These are phyloP conservation scores for Pseudonaja textilis DNA, from an alignment of 2,113 vertebrate genomes.

Conservation along the genomic window DNA sequence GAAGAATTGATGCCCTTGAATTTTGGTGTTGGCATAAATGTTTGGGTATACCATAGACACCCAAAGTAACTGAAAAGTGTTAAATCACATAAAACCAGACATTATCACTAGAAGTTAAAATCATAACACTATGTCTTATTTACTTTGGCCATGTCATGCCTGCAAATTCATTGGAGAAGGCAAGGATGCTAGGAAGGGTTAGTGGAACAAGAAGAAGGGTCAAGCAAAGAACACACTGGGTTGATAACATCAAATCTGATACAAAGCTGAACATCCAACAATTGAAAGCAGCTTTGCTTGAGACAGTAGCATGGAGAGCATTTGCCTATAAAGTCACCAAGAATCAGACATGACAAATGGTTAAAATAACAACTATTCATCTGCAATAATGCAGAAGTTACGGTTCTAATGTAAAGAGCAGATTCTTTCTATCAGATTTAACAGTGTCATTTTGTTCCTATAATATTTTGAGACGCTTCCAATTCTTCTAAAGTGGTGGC, in stretches of 20 bases:
- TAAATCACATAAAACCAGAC: background rate
- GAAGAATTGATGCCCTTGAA: background rate
- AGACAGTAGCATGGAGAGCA: background rate
- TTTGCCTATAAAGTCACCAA: background rate
- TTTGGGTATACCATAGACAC: background rate
- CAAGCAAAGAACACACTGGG: background rate
- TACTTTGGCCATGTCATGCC: background rate
- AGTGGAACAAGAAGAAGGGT: background rate
- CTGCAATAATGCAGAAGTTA: background rate
- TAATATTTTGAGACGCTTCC: background rate
- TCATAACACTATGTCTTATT: background rate
- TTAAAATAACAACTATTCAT: background rate
- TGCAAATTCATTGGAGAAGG: background rate
- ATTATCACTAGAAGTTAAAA: background rate
- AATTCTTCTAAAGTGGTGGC: background rate
- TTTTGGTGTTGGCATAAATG: background rate
- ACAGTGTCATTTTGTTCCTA: background rate
- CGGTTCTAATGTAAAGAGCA: background rate
- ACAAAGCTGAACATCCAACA: background rate
- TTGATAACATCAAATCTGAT: background rate
- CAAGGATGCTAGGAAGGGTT: background rate
- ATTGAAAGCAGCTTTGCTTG: background rate
- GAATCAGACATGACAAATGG: background rate
- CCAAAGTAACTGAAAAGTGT: background rate
- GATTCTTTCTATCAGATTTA: background rate